Percentiles rank a stretch among this genome's conserved stretches.
Evolutionary conservation across 2,797 vertebrate species (phyloP).

Genomic region (Carapus acus): DNA sequence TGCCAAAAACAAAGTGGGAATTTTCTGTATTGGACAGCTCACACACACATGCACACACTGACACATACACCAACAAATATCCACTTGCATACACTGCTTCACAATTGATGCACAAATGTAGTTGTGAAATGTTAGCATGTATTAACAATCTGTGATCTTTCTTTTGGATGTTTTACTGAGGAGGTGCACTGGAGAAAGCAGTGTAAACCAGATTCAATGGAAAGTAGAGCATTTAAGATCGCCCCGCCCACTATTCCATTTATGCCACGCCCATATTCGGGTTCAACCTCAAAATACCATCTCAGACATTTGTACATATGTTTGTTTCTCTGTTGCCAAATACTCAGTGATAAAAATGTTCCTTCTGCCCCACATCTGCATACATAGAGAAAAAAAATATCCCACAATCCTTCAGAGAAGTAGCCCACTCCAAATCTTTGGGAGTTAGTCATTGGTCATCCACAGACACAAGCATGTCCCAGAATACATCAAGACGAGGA

Average conservation of each 20-base stretch:
- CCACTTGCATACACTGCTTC: too few relatives aligned
- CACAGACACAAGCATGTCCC: slow-evolving; percentile 49
- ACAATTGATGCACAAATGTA: too few relatives aligned
- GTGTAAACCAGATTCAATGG: too few relatives aligned
- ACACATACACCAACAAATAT: too few relatives aligned
- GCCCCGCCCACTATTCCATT: too few relatives aligned
- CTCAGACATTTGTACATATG: background rate
- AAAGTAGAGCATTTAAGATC: too few relatives aligned
- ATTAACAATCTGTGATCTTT: too few relatives aligned
- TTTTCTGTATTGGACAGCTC: slow-evolving; percentile 35
- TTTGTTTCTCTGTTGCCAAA: slow-evolving; percentile 7
- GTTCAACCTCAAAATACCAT: background rate
- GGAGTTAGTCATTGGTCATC: slow-evolving; percentile 50
- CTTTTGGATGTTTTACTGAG: too few relatives aligned
- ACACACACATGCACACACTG: too few relatives aligned
- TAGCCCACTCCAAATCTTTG: slow-evolving; percentile 43
- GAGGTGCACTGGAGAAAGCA: too few relatives aligned
- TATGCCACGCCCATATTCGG: too few relatives aligned
- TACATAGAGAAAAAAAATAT: slow-evolving; percentile 6
- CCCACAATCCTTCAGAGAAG: slow-evolving; percentile 13
- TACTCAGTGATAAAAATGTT: slow-evolving; percentile 17
- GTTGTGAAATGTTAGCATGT: too few relatives aligned
- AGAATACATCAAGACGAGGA: slow-evolving; percentile 53
- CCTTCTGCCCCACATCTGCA: slow-evolving; percentile 11
- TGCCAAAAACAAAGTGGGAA: slow-evolving; percentile 40